Base-by-base conservation (phyloP, 2,888 invertebrate species). In the Globia sparganii region DNA sequence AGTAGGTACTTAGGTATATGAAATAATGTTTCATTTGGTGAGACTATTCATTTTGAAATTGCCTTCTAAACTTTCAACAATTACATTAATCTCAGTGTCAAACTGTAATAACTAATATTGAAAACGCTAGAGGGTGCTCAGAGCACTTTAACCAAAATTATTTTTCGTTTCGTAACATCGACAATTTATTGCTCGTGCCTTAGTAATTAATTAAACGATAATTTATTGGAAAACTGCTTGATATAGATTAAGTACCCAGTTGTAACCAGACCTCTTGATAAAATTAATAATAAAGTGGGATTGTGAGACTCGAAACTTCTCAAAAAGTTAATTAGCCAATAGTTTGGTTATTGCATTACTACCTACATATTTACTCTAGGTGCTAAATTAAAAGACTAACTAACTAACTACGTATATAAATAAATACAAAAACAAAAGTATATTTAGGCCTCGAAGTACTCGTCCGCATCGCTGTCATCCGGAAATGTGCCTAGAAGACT, bases 191-290 rank as follows among this genome's bases (percentile, higher is more conserved):
- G 83, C 87, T 80, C 75, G 83, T 81, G 80, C 76, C 78, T 77
- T 81, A 78, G 78, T 86, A 91, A 61, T 56, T 71, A 90, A 90
- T 90, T 90, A 83, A 91, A 91, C 90, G 90, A 90, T 90, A 91
- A 91, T 92, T 90, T 90, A 87, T 90, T 87, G 88, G 80, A 88
- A 91, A 92, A 90, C 89, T 90, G 81, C 81, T 86, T 79, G 73
- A 90, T 88, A 82, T 78, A 83, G 84, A 87, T 89, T 89, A 90
- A 88, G 86, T 85, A 37, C 1, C 15, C 18, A 86, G 81, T 87
- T 87, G 72, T 81, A 78, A 83, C 73, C 75, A 69, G 72, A 49
- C 2, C 81, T 66, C 72, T 87, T 86, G 83, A 83, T 72, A 76
- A 81, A 73, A 77, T 89, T 69, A 81, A 87, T 87, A 86, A 85